These are phyloP conservation scores for Mythimna albipuncta DNA, from an alignment of 2,888 invertebrate genomes.

Conservation along the genomic window DNA sequence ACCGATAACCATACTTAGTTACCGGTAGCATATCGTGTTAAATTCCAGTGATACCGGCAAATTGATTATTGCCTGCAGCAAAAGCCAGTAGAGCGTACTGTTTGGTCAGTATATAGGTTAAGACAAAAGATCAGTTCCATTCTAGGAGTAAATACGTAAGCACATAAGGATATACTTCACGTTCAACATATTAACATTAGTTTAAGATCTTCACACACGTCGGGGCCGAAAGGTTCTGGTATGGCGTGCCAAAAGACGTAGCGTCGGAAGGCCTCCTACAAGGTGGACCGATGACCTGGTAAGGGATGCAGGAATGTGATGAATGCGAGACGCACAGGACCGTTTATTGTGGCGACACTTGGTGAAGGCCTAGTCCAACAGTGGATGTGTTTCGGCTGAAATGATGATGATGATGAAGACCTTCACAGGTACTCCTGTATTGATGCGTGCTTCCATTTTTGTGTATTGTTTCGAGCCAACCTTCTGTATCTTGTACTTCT, in stretches of 20 bases:
- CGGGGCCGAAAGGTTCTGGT: no score
- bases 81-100: neutral
- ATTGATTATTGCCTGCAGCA: constrained; percentile 4
- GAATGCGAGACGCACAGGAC: no score
- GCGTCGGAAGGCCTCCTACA: no score
- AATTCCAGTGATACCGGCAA: neutral
- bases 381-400: no score
- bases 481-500: neutral
- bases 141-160: neutral
- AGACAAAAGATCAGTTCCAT: neutral
- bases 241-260: no score
- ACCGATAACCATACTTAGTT: neutral
- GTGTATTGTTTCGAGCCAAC: neutral
- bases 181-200: no score
- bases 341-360: no score
- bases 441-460: neutral
- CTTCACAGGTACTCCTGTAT: neutral
- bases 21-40: no score
- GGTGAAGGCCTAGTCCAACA: no score
- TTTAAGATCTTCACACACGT: neutral
- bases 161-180: no score
- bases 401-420: neutral
- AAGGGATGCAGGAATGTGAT: no score
- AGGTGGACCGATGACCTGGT: no score
- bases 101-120: neutral